Evolutionary conservation across 2,888 invertebrate species (phyloP).

Genomic region (Cryptocheilus praepositus): DNA sequence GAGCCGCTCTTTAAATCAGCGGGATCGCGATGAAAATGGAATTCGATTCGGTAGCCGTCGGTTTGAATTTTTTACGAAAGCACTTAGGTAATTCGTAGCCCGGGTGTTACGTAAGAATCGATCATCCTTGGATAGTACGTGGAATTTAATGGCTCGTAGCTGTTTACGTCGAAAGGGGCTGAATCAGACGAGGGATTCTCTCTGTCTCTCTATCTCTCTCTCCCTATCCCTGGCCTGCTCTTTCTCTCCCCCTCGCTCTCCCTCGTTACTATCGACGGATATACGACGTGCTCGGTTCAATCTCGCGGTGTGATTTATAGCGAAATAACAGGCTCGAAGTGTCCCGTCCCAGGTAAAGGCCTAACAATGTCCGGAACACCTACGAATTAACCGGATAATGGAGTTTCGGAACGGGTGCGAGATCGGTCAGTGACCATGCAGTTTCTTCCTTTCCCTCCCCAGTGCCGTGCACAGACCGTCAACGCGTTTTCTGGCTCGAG

Average conservation of each 20-base stretch:
- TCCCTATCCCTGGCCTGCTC: too few species aligned
- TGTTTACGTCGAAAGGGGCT: conserved; percentile 37
- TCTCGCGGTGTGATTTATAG: conserved; percentile 64
- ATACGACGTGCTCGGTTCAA: conserved; percentile 50
- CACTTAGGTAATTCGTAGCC: conserved; percentile 29
- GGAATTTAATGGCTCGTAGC: conserved; percentile 50
- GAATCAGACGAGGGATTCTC: conserved; percentile 38
- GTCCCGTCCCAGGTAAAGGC: conserved; percentile 51
- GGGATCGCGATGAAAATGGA: too few species aligned
- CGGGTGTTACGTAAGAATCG: conserved; percentile 47
- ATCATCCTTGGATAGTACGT: conserved; percentile 45
- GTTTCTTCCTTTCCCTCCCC: conserved; percentile 25
- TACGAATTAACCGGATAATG: conserved; percentile 57
- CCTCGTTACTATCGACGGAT: conserved; percentile 56
- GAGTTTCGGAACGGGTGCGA: conserved; percentile 22
- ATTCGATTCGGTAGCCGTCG: too few species aligned
- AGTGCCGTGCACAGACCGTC: too few species aligned
- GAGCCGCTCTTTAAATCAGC: too few species aligned
- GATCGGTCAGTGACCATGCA: conserved; percentile 34
- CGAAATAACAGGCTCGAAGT: conserved; percentile 64
- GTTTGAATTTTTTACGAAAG: conserved; percentile 26
- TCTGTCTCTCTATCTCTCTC: neutral
- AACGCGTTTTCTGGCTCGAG: neutral
- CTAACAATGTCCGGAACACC: conserved; percentile 57
- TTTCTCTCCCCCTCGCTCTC: conserved; percentile 12